Conservation (phyloP, 2,113 vertebrate genomes). For the Clupea harengus region DNA sequence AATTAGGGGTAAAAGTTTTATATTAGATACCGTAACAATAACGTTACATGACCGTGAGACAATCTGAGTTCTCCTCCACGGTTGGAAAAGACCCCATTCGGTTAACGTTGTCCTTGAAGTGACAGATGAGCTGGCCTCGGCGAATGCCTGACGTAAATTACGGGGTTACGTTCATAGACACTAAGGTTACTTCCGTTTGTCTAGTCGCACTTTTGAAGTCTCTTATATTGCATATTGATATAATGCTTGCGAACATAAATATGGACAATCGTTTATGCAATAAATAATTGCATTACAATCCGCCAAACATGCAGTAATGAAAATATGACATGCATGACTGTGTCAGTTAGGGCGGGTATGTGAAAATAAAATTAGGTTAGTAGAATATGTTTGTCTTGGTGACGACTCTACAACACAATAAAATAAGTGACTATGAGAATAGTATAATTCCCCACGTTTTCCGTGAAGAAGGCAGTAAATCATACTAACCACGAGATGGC, state of each 20-base stretch:
- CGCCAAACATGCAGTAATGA: not conserved
- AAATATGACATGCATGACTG: not conserved
- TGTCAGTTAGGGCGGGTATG: not conserved
- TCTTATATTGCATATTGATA: not conserved
- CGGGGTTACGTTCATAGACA: not conserved
- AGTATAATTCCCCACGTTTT: not conserved
- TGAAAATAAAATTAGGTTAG: too few relatives aligned
- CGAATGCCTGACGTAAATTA: constrained; percentile 31
- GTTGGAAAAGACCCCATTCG: constrained; percentile 34
- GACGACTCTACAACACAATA: not conserved
- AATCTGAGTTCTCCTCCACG: not conserved
- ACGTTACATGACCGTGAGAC: not conserved
- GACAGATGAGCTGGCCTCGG: constrained; percentile 11
- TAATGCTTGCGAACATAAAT: not conserved
- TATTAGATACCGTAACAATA: not conserved
- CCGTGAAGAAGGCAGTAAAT: not conserved
- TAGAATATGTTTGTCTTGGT: not conserved
- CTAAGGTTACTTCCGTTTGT: not conserved
- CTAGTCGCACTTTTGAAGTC: not conserved
- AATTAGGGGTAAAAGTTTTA: not conserved
- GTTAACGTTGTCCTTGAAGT: constrained; percentile 15
- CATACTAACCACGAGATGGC: not conserved
- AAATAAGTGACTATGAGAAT: not conserved
- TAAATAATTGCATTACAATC: not conserved
- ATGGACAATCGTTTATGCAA: not conserved